Conservation (phyloP, 2,888 invertebrate species). For the Oxytorus armatus region DNA sequence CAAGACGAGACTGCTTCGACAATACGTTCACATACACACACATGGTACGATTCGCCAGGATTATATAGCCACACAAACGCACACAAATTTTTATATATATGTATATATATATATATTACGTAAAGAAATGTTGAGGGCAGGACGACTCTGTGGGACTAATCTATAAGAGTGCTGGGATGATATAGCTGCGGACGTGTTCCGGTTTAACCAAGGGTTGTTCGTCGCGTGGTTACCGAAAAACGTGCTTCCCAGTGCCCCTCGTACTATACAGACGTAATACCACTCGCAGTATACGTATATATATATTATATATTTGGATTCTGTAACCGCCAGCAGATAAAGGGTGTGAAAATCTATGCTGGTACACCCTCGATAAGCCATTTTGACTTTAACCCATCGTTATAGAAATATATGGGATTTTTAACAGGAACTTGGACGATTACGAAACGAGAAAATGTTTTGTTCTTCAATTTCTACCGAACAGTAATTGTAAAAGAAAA, state of each 20-base stretch:
- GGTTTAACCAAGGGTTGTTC: slow-evolving; percentile 61
- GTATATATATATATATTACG: slow-evolving; percentile 12
- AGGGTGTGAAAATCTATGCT: slow-evolving; percentile 1
- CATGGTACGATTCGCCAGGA: slow-evolving; percentile 25
- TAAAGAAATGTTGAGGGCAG: slow-evolving; percentile 29
- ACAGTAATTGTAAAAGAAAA: no score
- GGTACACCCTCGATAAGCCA: not conserved
- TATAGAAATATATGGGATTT: not conserved
- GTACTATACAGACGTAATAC: slow-evolving; percentile 38
- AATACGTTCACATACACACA: slow-evolving; percentile 15
- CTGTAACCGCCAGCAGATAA: no score
- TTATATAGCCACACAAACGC: slow-evolving; percentile 34
- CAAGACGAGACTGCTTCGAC: slow-evolving; percentile 22
- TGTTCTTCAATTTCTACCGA: no score
- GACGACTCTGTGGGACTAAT: slow-evolving; percentile 67
- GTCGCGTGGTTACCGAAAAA: slow-evolving; percentile 57
- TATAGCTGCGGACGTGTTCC: slow-evolving; percentile 69
- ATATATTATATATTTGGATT: no score
- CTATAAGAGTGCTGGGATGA: slow-evolving; percentile 71
- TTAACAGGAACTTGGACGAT: not conserved
- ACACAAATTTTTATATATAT: no score
- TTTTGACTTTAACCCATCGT: slow-evolving; percentile 2
- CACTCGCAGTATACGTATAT: not conserved
- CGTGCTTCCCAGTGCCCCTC: slow-evolving; percentile 42
- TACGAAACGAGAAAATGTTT: not conserved